phyloP scores from a whole-genome alignment of 2,888 invertebrate genomes.

The Operophtera brumata region DNA sequence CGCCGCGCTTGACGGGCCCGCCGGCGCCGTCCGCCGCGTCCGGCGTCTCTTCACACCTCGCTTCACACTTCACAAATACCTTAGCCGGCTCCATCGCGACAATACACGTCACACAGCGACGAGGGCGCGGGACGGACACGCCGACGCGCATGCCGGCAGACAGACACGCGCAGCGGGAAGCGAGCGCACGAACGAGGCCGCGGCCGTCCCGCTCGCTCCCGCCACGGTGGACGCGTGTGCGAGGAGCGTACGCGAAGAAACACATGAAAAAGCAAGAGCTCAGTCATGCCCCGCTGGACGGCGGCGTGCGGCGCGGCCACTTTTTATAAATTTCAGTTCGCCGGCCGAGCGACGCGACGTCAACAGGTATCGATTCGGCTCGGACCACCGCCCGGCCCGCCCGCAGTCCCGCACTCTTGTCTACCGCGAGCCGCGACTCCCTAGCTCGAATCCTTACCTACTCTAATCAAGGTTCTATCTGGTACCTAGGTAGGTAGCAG shows the following conservation, averaged over 20 bases:
- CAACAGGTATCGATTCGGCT: slow-evolving; percentile 22
- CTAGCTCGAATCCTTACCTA: no score
- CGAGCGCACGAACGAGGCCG: slow-evolving; percentile 51
- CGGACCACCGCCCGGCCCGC: slow-evolving; percentile 7
- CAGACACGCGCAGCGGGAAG: slow-evolving; percentile 70
- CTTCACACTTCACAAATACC: slow-evolving; percentile 20
- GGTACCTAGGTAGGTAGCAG: no score
- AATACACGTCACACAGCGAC: slow-evolving; percentile 31
- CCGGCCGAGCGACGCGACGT: slow-evolving; percentile 5
- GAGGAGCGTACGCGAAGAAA: slow-evolving; percentile 44
- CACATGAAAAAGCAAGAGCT: slow-evolving; percentile 71
- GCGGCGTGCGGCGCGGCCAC: background rate
- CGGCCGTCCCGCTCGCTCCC: slow-evolving; percentile 50
- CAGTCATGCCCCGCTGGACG: slow-evolving; percentile 45
- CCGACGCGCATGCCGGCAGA: slow-evolving; percentile 66
- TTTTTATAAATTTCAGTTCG: slow-evolving; percentile 22
- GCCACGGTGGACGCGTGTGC: slow-evolving; percentile 4
- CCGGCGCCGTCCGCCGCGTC: slow-evolving; percentile 9
- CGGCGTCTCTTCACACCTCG: slow-evolving; percentile 13
- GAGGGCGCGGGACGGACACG: slow-evolving; percentile 47
- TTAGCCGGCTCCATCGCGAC: slow-evolving; percentile 16
- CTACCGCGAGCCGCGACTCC: background rate
- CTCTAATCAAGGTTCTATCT: no score
- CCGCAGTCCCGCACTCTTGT: background rate
- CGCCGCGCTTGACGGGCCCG: slow-evolving; percentile 33